Evolutionary conservation across 2,888 invertebrate species (phyloP).

Genomic region (Reticulitermes lucifugus): DNA sequence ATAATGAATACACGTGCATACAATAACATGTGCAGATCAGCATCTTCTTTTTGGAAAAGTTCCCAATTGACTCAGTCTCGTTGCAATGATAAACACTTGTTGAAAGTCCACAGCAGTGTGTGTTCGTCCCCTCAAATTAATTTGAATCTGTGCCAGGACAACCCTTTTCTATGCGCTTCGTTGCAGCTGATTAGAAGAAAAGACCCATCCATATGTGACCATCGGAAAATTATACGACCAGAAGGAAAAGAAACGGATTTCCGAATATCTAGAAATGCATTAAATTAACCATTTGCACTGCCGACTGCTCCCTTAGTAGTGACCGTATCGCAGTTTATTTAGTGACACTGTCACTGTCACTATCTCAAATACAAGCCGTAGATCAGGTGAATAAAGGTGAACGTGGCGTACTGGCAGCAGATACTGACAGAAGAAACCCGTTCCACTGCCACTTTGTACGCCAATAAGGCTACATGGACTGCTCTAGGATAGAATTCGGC

Average conservation of each 20-base stretch:
- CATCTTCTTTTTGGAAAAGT: conserved; percentile 1
- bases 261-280: not conserved
- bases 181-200: not conserved
- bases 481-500: too few species aligned
- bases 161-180: not conserved
- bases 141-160: conserved; percentile 10
- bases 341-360: too few species aligned
- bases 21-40: not conserved
- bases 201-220: not conserved
- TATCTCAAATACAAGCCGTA: too few species aligned
- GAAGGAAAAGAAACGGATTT: not conserved
- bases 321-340: too few species aligned
- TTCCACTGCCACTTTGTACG: too few species aligned
- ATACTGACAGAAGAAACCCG: too few species aligned
- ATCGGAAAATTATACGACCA: not conserved
- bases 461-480: too few species aligned
- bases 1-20: not conserved
- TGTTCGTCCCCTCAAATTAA: conserved; percentile 1
- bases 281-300: too few species aligned
- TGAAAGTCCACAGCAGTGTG: not conserved
- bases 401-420: too few species aligned
- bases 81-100: not conserved
- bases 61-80: not conserved
- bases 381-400: too few species aligned
- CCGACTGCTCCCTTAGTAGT: too few species aligned